Conservation (phyloP, 2,113 vertebrate species). For the Theristicus caerulescens region DNA sequence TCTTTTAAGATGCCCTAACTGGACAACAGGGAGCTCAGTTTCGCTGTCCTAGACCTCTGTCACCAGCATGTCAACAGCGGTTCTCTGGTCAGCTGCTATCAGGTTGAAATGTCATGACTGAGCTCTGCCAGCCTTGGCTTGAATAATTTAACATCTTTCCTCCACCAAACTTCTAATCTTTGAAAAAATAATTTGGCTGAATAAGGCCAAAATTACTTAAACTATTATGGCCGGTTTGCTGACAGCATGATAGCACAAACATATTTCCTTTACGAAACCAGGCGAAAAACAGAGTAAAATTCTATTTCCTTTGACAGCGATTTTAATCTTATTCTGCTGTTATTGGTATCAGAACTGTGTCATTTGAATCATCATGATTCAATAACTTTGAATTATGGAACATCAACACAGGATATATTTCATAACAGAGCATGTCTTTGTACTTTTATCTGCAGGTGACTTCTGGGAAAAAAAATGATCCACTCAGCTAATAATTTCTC, state of each 20-base stretch:
- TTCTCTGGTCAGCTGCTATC: not conserved
- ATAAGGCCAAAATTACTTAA: not conserved
- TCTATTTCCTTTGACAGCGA: not conserved
- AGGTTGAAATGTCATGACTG: not conserved
- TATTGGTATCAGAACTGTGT: not conserved
- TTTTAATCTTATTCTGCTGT: not conserved
- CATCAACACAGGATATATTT: not conserved
- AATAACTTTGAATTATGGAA: not conserved
- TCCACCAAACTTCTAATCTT: not conserved
- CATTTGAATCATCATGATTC: not conserved
- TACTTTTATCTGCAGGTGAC: not conserved
- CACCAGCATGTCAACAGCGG: not conserved
- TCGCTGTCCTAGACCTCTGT: not conserved
- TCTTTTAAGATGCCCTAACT: not conserved
- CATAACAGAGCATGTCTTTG: not conserved
- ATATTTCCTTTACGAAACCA: not conserved
- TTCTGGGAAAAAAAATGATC: not conserved
- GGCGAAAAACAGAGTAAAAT: not conserved
- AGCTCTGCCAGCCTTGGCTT: not conserved
- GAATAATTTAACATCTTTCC: not conserved
- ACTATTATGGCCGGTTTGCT: not conserved
- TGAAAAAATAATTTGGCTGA: not conserved
- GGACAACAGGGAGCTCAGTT: not conserved
- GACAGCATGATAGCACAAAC: not conserved
- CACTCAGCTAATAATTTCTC: not conserved